Conservation (phyloP, 2,888 invertebrate species). For the Graphium colonna region DNA sequence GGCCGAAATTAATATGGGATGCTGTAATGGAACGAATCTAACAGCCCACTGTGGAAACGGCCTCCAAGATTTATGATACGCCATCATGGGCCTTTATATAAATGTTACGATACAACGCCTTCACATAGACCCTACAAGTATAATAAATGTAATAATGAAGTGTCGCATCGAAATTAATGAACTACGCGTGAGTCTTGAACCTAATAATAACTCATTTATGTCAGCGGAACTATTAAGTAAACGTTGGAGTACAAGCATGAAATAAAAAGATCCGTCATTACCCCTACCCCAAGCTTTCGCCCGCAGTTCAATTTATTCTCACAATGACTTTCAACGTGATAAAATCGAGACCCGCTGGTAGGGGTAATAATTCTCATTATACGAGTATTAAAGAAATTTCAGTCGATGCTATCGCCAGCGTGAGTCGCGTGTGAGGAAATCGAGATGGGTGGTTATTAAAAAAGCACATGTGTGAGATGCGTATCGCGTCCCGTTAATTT, state of each 20-base stretch:
- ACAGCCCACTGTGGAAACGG: constrained; percentile 60
- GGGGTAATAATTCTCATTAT: constrained; percentile 68
- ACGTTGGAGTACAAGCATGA: constrained; percentile 32
- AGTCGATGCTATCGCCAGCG: constrained; percentile 72
- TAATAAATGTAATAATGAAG: neutral
- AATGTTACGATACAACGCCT: constrained; percentile 29
- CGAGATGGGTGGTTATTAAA: constrained; percentile 70
- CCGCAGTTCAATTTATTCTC: constrained; percentile 68
- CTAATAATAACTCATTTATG: constrained; percentile 31
- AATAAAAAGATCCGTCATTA: constrained; percentile 38
- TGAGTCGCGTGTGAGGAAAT: constrained; percentile 71
- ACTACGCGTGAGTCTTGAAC: constrained; percentile 1
- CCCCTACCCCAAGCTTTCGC: constrained; percentile 48
- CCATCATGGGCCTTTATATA: constrained; percentile 34
- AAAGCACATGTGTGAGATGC: constrained; percentile 76
- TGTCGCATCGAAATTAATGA: constrained; percentile 4
- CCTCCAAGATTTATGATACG: constrained; percentile 61
- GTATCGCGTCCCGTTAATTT: constrained; percentile 78
- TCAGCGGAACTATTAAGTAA: constrained; percentile 32
- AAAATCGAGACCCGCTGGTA: constrained; percentile 55
- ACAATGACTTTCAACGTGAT: constrained; percentile 73
- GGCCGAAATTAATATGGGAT: constrained; percentile 61
- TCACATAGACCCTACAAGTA: neutral
- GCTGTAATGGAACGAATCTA: constrained; percentile 65
- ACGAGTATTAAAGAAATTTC: constrained; percentile 68